Evolutionary conservation across 2,113 vertebrate genomes (phyloP).

Genomic region (Onychostoma macrolepis): DNA sequence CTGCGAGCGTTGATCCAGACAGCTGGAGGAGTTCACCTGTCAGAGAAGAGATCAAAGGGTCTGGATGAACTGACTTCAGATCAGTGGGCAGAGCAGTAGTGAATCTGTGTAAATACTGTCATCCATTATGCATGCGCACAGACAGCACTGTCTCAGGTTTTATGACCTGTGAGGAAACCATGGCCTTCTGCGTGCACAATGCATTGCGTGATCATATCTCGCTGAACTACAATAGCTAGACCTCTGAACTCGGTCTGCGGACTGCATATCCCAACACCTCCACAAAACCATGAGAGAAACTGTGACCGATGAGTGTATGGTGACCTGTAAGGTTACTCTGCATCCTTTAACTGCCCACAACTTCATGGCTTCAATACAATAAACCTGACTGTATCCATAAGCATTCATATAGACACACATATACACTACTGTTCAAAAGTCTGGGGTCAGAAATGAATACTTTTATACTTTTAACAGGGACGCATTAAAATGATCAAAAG

Average conservation of each 20-base stretch:
- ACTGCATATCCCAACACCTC: constrained; percentile 33
- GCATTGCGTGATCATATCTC: constrained; percentile 7
- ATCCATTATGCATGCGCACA: constrained; percentile 52
- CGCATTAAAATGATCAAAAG: not conserved
- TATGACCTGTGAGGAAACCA: constrained; percentile 35
- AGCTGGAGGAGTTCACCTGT: constrained; percentile 30
- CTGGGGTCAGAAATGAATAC: not conserved
- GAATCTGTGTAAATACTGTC: constrained; percentile 23
- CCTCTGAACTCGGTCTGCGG: constrained; percentile 46
- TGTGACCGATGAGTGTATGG: constrained; percentile 4
- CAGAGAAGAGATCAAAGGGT: constrained; percentile 43
- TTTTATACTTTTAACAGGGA: not conserved
- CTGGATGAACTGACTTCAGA: constrained; percentile 13
- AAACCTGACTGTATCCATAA: not conserved
- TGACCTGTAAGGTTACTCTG: not conserved
- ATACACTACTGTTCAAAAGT: not conserved
- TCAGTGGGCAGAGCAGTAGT: constrained; percentile 23
- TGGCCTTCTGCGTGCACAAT: constrained; percentile 19
- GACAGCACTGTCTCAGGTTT: constrained; percentile 22
- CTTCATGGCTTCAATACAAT: not conserved
- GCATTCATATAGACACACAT: not conserved
- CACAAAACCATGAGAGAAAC: not conserved
- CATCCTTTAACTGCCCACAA: not conserved
- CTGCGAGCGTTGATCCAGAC: not conserved
- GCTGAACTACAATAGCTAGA: constrained; percentile 33